Percentiles rank a stretch among this genome's conserved stretches.
Evolutionary conservation across 2,888 invertebrate genomes (phyloP).

Genomic region (Nysson spinosus): DNA sequence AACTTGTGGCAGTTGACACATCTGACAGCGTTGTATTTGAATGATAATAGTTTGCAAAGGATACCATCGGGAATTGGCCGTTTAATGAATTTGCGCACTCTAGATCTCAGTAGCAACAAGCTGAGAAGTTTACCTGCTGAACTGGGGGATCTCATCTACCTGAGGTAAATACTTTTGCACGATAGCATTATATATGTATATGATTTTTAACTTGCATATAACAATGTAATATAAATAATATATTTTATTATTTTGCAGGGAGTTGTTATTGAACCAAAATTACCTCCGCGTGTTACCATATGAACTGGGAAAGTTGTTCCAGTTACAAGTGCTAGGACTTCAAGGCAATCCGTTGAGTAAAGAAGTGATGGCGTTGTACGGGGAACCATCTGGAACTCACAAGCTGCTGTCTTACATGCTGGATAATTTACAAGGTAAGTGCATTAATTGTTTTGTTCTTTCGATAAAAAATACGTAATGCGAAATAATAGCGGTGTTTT

Average conservation of each 20-base stretch:
- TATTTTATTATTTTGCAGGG: constrained; percentile 81
- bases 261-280: constrained; percentile 96
- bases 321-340: constrained; percentile 94
- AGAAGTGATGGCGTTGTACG: constrained; percentile 94
- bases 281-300: constrained; percentile 95
- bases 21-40: constrained; percentile 95
- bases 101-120: constrained; percentile 97
- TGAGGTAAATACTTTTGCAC: constrained; percentile 84
- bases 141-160: constrained; percentile 96
- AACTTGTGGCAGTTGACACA: constrained; percentile 94
- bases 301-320: constrained; percentile 98
- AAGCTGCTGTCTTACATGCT: constrained; percentile 96
- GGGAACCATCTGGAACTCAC: constrained; percentile 95
- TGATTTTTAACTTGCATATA: neutral
- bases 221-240: constrained; percentile 7
- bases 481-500: too few species aligned
- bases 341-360: constrained; percentile 96
- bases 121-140: constrained; percentile 96
- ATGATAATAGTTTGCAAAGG: constrained; percentile 95
- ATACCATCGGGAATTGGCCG: constrained; percentile 94
- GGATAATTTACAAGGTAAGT: constrained; percentile 95
- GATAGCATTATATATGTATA: neutral
- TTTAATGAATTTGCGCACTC: constrained; percentile 88
- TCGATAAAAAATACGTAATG: too few species aligned
- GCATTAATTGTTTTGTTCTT: neutral